A percentile compares a stretch with the other conserved stretches of the same genome.
Conservation (phyloP, 2,888 invertebrate species). For the Monochamus alternatus region DNA sequence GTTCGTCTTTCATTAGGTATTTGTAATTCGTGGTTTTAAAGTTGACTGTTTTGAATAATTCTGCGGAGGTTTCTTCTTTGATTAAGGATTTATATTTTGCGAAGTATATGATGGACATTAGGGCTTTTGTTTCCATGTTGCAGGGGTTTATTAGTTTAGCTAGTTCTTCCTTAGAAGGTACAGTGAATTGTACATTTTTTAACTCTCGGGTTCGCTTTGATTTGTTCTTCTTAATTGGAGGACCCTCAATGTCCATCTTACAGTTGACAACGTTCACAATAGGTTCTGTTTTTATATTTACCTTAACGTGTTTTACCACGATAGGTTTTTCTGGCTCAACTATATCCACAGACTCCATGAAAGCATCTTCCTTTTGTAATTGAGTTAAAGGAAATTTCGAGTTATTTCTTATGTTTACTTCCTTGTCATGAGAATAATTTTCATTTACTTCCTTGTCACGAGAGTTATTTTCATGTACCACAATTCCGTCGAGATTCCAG, state of each 20-base stretch:
- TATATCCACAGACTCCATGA: slow-evolving; percentile 38
- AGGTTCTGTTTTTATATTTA: slow-evolving; percentile 44
- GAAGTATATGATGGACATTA: slow-evolving; percentile 58
- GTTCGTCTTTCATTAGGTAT: slow-evolving; percentile 48
- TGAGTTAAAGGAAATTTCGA: neutral
- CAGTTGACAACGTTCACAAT: slow-evolving; percentile 38
- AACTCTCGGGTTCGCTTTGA: slow-evolving; percentile 30
- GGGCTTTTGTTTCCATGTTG: slow-evolving; percentile 57
- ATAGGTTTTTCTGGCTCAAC: slow-evolving; percentile 21
- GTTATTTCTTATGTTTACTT: neutral
- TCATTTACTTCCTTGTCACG: neutral
- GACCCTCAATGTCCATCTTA: slow-evolving; percentile 43
- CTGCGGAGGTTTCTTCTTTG: slow-evolving; percentile 44
- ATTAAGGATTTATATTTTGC: slow-evolving; percentile 53
- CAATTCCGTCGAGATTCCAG: slow-evolving; percentile 60
- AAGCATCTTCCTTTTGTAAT: slow-evolving; percentile 14
- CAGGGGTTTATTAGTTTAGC: slow-evolving; percentile 58
- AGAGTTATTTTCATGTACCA: slow-evolving; percentile 53
- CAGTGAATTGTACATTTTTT: slow-evolving; percentile 43
- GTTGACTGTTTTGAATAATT: slow-evolving; percentile 49
- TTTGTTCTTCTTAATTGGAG: slow-evolving; percentile 35
- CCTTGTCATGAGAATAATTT: neutral
- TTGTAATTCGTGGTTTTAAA: slow-evolving; percentile 53
- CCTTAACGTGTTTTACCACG: slow-evolving; percentile 39
- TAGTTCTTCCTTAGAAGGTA: slow-evolving; percentile 57